Percentiles rank a stretch among this genome's conserved stretches.
These are phyloP conservation scores for Gymnodraco acuticeps DNA, from an alignment of 2,797 vertebrate genomes.

Conservation along the genomic window DNA sequence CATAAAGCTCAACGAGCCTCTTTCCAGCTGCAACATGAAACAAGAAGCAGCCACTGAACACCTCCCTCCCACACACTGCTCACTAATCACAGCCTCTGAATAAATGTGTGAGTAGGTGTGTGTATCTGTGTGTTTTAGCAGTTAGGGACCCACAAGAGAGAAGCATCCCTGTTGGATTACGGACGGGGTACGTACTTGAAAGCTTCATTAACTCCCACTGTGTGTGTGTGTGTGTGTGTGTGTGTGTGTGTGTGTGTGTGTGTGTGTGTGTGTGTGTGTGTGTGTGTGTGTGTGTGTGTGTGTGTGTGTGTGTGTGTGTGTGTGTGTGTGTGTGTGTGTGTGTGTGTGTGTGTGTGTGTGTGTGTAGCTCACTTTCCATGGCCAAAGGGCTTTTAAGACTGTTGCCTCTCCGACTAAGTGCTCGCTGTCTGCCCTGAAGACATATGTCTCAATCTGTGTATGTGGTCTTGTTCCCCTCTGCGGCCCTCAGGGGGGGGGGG, in stretches of 20 bases:
- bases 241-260: no score
- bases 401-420: conserved; percentile 55
- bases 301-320: conserved; percentile 20
- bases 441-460: conserved; percentile 66
- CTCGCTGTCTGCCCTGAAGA: conserved; percentile 58
- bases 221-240: conserved; percentile 10
- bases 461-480: conserved; percentile 46
- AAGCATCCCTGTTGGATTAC: conserved; percentile 64
- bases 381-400: conserved; percentile 53
- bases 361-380: conserved; percentile 20
- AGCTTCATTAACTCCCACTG: conserved; percentile 67
- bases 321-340: conserved; percentile 22
- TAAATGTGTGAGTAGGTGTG: conserved; percentile 46
- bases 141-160: conserved; percentile 58
- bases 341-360: conserved; percentile 17
- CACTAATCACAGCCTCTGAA: conserved; percentile 40
- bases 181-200: conserved; percentile 48
- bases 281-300: conserved; percentile 8
- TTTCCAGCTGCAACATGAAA: conserved; percentile 52
- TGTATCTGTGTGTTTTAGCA: conserved; percentile 52
- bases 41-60: conserved; percentile 34
- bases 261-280: no score
- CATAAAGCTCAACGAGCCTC: conserved; percentile 27
- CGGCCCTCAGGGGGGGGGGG: conserved; percentile 6
- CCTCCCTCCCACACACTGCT: conserved; percentile 52